Evolutionary conservation across 2,797 vertebrate genomes (phyloP).

Genomic region (Melanotaenia pygmaea): DNA sequence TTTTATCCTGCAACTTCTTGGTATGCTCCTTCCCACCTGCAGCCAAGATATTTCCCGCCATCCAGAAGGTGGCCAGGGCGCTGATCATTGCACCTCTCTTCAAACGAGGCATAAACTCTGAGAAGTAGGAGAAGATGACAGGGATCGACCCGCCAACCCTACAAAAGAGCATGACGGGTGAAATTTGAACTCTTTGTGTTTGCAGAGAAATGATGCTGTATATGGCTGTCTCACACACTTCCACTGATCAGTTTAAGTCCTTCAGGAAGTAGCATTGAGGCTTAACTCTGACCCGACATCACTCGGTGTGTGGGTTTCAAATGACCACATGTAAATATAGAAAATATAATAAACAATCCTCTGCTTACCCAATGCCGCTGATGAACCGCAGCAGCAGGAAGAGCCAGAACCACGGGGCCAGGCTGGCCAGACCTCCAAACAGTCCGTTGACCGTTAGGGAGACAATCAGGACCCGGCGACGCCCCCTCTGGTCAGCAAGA

Average conservation of each 20-base stretch:
- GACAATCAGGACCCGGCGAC: slow-evolving; percentile 74
- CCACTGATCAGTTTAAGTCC: background rate
- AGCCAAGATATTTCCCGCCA: slow-evolving; percentile 85
- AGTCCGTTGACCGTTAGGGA: slow-evolving; percentile 82
- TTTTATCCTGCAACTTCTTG: background rate
- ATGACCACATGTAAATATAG: background rate
- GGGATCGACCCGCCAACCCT: slow-evolving; percentile 86
- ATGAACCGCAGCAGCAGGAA: slow-evolving; percentile 82
- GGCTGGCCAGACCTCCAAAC: slow-evolving; percentile 79
- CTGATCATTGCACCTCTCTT: slow-evolving; percentile 84
- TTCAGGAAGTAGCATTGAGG: too few relatives aligned
- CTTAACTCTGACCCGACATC: too few relatives aligned
- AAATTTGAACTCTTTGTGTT: background rate
- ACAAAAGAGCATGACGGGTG: slow-evolving; percentile 9
- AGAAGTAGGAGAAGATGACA: slow-evolving; percentile 87
- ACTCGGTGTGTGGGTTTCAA: too few relatives aligned
- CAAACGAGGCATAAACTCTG: slow-evolving; percentile 82
- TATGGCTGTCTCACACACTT: background rate
- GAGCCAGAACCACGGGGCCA: slow-evolving; percentile 80
- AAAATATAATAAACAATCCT: background rate
- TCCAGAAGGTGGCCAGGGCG: slow-evolving; percentile 85
- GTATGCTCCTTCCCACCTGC: slow-evolving; percentile 70
- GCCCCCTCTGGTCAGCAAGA: slow-evolving; percentile 82
- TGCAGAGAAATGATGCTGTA: background rate
- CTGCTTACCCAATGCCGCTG: slow-evolving; percentile 81